phyloP scores from a whole-genome alignment of 2,113 vertebrate genomes.

The Mastomys natalensis region DNA sequence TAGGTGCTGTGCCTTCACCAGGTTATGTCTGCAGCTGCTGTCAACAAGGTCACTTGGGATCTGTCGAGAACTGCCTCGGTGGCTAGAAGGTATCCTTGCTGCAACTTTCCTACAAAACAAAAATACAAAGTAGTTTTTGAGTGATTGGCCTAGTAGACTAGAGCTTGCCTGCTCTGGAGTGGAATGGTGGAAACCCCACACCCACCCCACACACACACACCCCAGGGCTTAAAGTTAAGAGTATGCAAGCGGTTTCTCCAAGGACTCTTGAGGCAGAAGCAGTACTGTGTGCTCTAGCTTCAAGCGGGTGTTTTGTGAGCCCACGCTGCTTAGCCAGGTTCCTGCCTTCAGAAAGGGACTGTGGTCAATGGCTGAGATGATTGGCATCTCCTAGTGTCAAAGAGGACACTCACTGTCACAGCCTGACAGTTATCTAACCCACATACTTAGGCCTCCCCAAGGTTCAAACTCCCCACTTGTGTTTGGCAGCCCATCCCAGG shows the following conservation, averaged over 20 bases:
- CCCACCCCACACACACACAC: background rate
- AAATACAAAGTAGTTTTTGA: background rate
- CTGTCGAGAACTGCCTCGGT: background rate
- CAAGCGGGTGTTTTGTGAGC: too few species aligned
- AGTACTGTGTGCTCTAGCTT: too few species aligned
- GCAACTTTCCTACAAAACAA: constrained; percentile 86
- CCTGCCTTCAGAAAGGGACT: background rate
- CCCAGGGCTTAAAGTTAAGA: too few species aligned
- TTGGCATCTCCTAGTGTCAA: background rate
- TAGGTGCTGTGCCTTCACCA: background rate
- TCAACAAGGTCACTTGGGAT: background rate
- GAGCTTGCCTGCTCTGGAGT: background rate
- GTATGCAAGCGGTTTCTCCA: background rate
- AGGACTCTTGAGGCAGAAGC: background rate
- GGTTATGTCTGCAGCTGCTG: fast-evolving
- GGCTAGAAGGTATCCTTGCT: constrained; percentile 76
- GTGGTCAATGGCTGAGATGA: background rate
- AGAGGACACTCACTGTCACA: background rate
- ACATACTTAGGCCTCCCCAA: background rate
- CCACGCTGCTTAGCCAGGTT: too few species aligned
- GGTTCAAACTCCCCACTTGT: background rate
- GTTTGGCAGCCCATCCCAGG: too few species aligned
- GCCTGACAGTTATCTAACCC: background rate
- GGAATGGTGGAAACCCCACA: background rate
- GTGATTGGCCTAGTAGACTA: background rate